Conservation (phyloP, 2,113 vertebrate species). For the Oceanites oceanicus region DNA sequence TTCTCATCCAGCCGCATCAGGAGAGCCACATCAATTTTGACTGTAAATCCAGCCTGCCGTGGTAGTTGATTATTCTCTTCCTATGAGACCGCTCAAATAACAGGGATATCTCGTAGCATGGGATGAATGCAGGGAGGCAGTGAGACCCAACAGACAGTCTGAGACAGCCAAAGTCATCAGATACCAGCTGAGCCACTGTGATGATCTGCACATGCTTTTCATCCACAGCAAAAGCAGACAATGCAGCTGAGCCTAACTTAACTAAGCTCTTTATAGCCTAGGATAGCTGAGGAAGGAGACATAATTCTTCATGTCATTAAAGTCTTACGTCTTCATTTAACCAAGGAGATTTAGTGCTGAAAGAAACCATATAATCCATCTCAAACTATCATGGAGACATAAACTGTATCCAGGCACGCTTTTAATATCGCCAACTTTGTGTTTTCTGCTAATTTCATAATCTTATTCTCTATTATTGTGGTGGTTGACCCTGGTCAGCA, state of each 20-base stretch:
- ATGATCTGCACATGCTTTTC: background rate
- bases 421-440: background rate
- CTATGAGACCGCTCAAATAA: background rate
- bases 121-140: background rate
- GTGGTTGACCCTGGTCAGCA: background rate
- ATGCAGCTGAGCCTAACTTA: background rate
- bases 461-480: background rate
- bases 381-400: background rate
- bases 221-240: background rate
- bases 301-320: background rate
- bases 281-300: background rate
- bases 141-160: background rate
- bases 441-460: background rate
- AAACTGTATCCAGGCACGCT: background rate
- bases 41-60: background rate
- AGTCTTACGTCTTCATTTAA: background rate
- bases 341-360: background rate
- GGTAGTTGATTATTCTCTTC: background rate
- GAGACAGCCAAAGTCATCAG: background rate
- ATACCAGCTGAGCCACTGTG: background rate
- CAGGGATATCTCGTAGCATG: background rate
- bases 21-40: background rate
- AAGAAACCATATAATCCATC: background rate
- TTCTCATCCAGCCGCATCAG: background rate
- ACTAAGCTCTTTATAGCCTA: background rate